A percentile compares a stretch with the other conserved stretches of the same genome.
Conservation (phyloP, 1,140 invertebrate species). For the Prorops nasuta region DNA sequence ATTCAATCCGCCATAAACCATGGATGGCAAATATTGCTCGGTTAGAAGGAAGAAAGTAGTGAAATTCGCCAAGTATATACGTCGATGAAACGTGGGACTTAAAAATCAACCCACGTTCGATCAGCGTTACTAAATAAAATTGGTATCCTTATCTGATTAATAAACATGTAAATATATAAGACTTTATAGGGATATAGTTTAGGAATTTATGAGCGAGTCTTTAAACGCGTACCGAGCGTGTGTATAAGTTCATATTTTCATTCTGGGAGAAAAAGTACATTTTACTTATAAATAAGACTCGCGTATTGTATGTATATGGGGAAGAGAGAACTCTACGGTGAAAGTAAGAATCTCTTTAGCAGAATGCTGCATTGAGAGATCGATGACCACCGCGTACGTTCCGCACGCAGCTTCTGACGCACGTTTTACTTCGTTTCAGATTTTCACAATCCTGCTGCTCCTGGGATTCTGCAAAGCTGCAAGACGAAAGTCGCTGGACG, state of each 20-base stretch:
- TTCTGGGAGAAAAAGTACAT: neutral
- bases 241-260: neutral
- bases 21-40: too few species aligned
- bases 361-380: slow-evolving; percentile 14
- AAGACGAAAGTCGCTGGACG: slow-evolving; percentile 3
- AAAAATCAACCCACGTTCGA: neutral
- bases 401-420: slow-evolving; percentile 8
- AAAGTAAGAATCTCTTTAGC: slow-evolving; percentile 43
- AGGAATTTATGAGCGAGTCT: too few species aligned
- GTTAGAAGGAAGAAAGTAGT: slow-evolving; percentile 43
- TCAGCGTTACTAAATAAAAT: neutral
- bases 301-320: neutral
- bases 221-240: too few species aligned
- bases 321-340: slow-evolving; percentile 32
- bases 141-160: too few species aligned
- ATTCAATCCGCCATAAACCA: too few species aligned
- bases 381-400: slow-evolving; percentile 16
- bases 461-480: slow-evolving; percentile 7
- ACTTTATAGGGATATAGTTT: too few species aligned
- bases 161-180: too few species aligned
- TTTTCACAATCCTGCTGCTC: slow-evolving; percentile 31
- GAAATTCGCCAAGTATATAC: slow-evolving; percentile 38
- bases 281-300: neutral
- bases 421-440: slow-evolving; percentile 34
- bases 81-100: too few species aligned